Percentiles rank a stretch among this genome's conserved stretches.
Conservation (phyloP, 2,888 invertebrate species). For the Nycteola revayana region DNA sequence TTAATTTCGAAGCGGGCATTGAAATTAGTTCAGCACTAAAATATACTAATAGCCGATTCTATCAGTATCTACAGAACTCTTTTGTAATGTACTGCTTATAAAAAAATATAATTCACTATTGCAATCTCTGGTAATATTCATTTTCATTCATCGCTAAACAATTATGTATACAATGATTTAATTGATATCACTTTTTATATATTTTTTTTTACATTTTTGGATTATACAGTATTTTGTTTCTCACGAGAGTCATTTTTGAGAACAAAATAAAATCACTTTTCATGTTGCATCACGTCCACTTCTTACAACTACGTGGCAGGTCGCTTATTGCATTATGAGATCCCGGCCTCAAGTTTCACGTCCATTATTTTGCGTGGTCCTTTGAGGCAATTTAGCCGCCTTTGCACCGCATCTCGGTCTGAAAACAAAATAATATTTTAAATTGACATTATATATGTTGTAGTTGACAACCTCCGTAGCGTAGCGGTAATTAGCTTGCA, state of each 20-base stretch:
- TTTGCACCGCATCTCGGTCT: conserved; percentile 99
- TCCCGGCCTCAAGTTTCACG: conserved; percentile 75
- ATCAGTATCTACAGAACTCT: conserved; percentile 41
- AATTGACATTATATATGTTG: no score
- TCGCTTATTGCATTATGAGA: conserved; percentile 72
- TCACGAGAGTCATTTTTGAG: conserved; percentile 60
- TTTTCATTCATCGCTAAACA: conserved; percentile 59
- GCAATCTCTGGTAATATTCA: conserved; percentile 71
- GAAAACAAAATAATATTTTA: conserved; percentile 44
- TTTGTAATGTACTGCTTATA: conserved; percentile 60
- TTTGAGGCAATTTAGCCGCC: conserved; percentile 86
- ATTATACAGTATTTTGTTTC: conserved; percentile 51
- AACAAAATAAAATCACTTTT: conserved; percentile 81
- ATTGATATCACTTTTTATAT: conserved; percentile 67
- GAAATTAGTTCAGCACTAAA: conserved; percentile 47
- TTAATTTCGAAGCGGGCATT: conserved; percentile 54
- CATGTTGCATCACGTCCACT: conserved; percentile 63
- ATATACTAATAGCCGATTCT: conserved; percentile 43
- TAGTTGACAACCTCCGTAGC: no score
- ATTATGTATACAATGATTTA: conserved; percentile 57
- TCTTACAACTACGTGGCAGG: conserved; percentile 45
- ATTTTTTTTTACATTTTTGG: conserved; percentile 66
- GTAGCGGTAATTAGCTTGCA: no score
- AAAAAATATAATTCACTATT: conserved; percentile 78
- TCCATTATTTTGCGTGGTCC: conserved; percentile 77